Percentiles rank a stretch among this genome's conserved stretches.
Evolutionary conservation across 92 coral and sea anemone species (phyloP).

Genomic region (Actinostola sp.): DNA sequence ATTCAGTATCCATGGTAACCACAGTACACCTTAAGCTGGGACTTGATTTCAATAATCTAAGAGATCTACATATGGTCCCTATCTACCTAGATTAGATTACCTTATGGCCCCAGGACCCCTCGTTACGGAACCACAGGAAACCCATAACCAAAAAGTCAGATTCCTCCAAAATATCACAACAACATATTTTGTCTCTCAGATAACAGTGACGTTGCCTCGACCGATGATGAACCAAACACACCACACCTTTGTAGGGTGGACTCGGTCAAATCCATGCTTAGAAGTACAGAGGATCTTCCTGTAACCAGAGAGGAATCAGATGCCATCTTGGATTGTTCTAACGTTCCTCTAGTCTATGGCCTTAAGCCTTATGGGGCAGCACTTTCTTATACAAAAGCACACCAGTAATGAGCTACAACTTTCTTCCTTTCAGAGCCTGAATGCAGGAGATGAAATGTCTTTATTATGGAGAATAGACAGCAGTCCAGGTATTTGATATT

Average conservation of each 20-base stretch:
- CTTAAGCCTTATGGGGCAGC: slow-evolving; percentile 68
- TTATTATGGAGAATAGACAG: slow-evolving; percentile 73
- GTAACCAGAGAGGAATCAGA: slow-evolving; percentile 60
- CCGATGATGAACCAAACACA: slow-evolving; percentile 12
- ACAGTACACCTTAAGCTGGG: too few relatives aligned
- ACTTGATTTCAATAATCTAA: too few relatives aligned
- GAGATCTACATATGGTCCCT: too few relatives aligned
- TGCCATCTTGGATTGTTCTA: slow-evolving; percentile 65
- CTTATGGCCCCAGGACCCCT: too few relatives aligned
- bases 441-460: slow-evolving; percentile 70
- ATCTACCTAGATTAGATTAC: too few relatives aligned
- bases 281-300: slow-evolving; percentile 73
- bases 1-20: too few relatives aligned
- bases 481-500: slow-evolving; percentile 53
- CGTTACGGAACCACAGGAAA: too few relatives aligned
- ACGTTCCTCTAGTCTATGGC: slow-evolving; percentile 78
- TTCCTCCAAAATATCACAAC: too few relatives aligned
- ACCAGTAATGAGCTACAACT: too few relatives aligned
- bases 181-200: neutral
- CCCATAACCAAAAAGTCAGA: too few relatives aligned
- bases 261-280: slow-evolving; percentile 50
- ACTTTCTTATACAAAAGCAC: too few relatives aligned
- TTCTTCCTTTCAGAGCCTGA: slow-evolving; percentile 38
- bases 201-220: slow-evolving; percentile 30
- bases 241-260: slow-evolving; percentile 34